A percentile compares a stretch with the other conserved stretches of the same genome.
phyloP scores from a whole-genome alignment of 2,797 vertebrate species.

The Notamacropus eugenii region DNA sequence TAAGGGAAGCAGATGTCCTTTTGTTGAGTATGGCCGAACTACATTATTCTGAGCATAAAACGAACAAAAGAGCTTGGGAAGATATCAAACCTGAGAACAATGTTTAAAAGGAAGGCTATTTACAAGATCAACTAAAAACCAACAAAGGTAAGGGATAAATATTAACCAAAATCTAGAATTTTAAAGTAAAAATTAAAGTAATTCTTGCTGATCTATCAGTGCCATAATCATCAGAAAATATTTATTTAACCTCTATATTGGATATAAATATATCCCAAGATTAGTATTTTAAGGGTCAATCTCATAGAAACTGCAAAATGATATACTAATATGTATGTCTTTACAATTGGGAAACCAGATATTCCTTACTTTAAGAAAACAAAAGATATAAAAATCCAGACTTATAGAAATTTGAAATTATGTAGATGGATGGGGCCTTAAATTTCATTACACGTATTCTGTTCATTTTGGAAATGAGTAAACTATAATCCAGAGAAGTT shows the following conservation, averaged over 20 bases:
- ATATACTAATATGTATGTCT: not conserved
- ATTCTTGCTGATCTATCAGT: constrained; percentile 21
- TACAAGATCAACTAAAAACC: constrained; percentile 50
- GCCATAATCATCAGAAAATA: constrained; percentile 32
- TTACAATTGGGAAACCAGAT: not conserved
- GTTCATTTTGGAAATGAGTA: not conserved
- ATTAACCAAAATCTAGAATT: constrained; percentile 41
- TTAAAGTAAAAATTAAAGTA: constrained; percentile 51
- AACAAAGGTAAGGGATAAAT: constrained; percentile 30
- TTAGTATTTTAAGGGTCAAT: constrained; percentile 25
- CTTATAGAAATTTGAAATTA: not conserved
- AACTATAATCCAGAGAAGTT: not conserved
- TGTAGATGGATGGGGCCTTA: not conserved
- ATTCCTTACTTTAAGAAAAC: not conserved
- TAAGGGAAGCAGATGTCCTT: constrained; percentile 54
- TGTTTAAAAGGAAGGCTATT: constrained; percentile 51
- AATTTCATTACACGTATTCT: not conserved
- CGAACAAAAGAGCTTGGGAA: constrained; percentile 51
- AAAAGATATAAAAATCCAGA: not conserved
- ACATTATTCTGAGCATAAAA: constrained; percentile 63
- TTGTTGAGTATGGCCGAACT: constrained; percentile 59
- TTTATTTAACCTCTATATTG: constrained; percentile 38
- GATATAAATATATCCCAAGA: constrained; percentile 11
- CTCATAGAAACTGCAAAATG: constrained; percentile 26
- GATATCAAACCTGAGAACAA: constrained; percentile 19